These are phyloP conservation scores for Oeneis ivallda DNA, from an alignment of 2,888 invertebrate genomes.

Conservation along the genomic window DNA sequence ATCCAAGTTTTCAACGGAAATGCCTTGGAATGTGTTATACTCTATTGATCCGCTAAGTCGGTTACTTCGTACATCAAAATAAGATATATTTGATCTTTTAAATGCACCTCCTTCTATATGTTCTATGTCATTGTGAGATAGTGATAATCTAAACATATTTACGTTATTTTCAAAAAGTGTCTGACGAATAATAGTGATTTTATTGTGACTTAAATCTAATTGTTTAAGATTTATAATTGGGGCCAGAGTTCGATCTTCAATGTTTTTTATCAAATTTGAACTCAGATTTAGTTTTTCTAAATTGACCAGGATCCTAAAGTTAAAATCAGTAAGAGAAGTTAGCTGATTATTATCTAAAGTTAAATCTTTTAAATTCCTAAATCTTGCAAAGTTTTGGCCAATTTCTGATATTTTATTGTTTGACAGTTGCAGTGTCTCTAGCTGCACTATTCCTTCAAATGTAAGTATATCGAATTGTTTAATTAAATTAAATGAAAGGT, in stretches of 20 bases:
- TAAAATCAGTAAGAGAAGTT: slow-evolving; percentile 24
- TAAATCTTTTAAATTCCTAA: slow-evolving; percentile 27
- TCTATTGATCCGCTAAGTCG: slow-evolving; percentile 26
- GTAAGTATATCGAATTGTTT: slow-evolving; percentile 30
- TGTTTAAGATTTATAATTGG: slow-evolving; percentile 20
- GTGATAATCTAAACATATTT: slow-evolving; percentile 17
- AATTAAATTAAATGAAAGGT: slow-evolving; percentile 31
- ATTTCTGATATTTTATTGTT: slow-evolving; percentile 30
- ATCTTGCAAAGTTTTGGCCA: slow-evolving; percentile 33
- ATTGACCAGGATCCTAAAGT: slow-evolving; percentile 22
- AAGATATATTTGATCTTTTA: slow-evolving; percentile 22
- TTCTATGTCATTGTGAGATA: slow-evolving; percentile 30
- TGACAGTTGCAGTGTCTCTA: slow-evolving; percentile 29
- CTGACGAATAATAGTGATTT: slow-evolving; percentile 21
- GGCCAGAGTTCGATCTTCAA: slow-evolving; percentile 24
- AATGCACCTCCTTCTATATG: slow-evolving; percentile 30
- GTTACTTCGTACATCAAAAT: slow-evolving; percentile 28
- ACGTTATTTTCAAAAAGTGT: slow-evolving; percentile 22
- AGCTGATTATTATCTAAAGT: slow-evolving; percentile 26
- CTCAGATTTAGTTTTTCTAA: slow-evolving; percentile 28
- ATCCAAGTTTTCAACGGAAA: slow-evolving; percentile 23
- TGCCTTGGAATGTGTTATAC: slow-evolving; percentile 28
- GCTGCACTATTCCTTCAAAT: slow-evolving; percentile 30
- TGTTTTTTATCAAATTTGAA: slow-evolving; percentile 27
- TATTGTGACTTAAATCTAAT: slow-evolving; percentile 30